phyloP scores from a whole-genome alignment of 2,888 invertebrate genomes.

The Muschampia plurimacula region DNA sequence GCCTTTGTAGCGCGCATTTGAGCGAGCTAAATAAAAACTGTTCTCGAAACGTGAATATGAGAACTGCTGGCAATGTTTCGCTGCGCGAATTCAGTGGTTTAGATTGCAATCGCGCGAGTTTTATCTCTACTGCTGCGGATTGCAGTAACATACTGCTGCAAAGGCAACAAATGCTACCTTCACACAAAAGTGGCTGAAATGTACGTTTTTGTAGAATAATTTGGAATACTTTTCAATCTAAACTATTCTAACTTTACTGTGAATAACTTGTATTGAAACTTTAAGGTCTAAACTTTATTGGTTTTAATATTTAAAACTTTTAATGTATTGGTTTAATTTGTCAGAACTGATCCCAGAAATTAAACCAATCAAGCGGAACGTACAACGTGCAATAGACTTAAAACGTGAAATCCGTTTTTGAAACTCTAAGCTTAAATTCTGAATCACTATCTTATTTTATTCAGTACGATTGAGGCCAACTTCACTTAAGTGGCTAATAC shows the following conservation, averaged over 20 bases:
- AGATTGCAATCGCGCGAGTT: constrained; percentile 22
- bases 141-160: not conserved
- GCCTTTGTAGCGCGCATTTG: constrained; percentile 72
- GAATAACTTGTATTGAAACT: too few species aligned
- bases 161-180: not conserved
- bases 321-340: too few species aligned
- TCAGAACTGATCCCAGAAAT: too few species aligned
- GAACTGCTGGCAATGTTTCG: constrained; percentile 45
- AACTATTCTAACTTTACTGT: not conserved
- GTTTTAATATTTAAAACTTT: too few species aligned
- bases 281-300: too few species aligned
- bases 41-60: constrained; percentile 61
- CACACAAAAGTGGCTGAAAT: not conserved
- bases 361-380: too few species aligned
- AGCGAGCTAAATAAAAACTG: constrained; percentile 72
- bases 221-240: not conserved
- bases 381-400: too few species aligned
- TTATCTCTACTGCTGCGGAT: constrained; percentile 4
- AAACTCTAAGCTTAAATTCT: not conserved
- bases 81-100: constrained; percentile 12
- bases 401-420: not conserved
- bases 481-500: constrained; percentile 18
- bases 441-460: not conserved
- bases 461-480: constrained; percentile 8
- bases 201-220: not conserved